A percentile compares a stretch with the other conserved stretches of the same genome.
phyloP scores from a whole-genome alignment of 2,888 invertebrate genomes.

The Helleia helle region DNA sequence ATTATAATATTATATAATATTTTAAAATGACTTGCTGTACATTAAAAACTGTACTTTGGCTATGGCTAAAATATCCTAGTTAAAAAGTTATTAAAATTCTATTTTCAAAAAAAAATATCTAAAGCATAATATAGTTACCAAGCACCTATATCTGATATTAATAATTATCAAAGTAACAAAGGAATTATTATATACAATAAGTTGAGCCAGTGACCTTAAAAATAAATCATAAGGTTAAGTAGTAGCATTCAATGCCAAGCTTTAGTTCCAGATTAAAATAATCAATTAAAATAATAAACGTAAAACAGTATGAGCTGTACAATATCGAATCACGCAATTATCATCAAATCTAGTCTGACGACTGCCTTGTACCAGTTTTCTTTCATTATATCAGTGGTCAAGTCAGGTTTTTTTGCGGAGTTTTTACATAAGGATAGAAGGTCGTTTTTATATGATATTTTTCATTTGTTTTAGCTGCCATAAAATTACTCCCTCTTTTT shows the following conservation, averaged over 20 bases:
- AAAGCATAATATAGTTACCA: no score
- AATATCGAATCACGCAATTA: constrained; percentile 8
- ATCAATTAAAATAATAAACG: constrained; percentile 9
- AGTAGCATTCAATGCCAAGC: constrained; percentile 18
- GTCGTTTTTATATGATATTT: no score
- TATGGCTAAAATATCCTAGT: no score
- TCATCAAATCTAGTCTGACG: constrained; percentile 7
- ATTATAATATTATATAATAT: no score
- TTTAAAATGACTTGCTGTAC: no score
- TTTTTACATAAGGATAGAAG: neutral
- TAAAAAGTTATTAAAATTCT: no score
- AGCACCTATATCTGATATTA: no score
- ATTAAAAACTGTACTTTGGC: no score
- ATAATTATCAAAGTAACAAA: neutral
- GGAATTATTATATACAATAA: neutral
- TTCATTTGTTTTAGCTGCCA: no score
- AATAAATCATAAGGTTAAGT: neutral
- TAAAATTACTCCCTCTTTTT: no score
- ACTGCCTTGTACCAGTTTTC: constrained; percentile 21
- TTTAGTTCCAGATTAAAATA: constrained; percentile 12
- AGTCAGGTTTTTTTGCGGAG: neutral
- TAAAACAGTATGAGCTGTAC: neutral
- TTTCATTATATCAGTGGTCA: constrained; percentile 12
- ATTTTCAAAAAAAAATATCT: no score
- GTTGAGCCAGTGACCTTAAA: neutral